Evolutionary conservation across 1,140 invertebrate species (phyloP), one percentile per base, ranked within the genome.

Genomic region (Temnothorax nylanderi): DNA sequence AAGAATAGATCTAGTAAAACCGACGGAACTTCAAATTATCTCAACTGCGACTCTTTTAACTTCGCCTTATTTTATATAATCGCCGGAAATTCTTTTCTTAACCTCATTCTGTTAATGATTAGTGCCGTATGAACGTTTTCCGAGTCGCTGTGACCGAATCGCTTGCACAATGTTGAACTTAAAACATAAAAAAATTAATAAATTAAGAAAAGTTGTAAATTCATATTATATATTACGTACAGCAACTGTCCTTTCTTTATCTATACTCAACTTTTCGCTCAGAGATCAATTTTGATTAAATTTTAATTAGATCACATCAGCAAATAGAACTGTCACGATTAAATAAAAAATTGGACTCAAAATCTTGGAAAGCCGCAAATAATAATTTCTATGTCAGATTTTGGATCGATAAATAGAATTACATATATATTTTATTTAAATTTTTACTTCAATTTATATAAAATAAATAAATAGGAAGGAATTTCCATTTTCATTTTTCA

Each of bases 21-120:
- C 37, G 47, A 67, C 32, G 47, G 13, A 41, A 10, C 60, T 64
- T 37, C 51, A 56, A 82, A 71, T 81, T 71, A 58, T 13, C 26
- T 71, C 21, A 69, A 69, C 16, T 58, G 11, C 18, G 37, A 34
- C 51, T 32, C 18, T 21, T 44, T 41, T 41, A n/a, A 56, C 2
- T 41, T 0, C 34, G 21, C 11, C 26, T 80, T 67, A 37, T 54
- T 67, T 3, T 8, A 16, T 58, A 54, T 72, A 72, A 71, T 47
- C 0, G 37, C 26, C 26, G 26, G 8, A 44, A 71, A 71, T 56
- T 56, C 10, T 0, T 26, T 82, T 47, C 0, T 32, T 21, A 4
- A 34, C 44, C 37, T 32, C 5, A 47, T 10, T 26, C 7, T 16
- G 6, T 47, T 32, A 41, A 56, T 82, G 18, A 81, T 34, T 58